Base-by-base conservation (phyloP, 1,140 invertebrate species). In the Cherax quadricarinatus region DNA sequence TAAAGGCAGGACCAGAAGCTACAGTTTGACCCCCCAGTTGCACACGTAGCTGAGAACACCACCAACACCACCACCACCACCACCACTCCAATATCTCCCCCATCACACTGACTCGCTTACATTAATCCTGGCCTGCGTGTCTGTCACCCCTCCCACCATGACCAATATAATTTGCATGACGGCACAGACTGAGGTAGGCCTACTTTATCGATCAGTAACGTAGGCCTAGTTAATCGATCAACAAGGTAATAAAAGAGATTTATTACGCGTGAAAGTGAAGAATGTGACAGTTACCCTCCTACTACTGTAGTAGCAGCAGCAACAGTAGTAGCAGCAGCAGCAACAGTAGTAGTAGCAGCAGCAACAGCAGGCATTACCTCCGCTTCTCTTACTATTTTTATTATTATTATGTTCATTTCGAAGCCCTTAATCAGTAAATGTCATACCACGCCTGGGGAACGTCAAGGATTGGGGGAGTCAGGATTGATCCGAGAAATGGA, bases 231-330 rank as follows among this genome's bases (percentile, higher is more conserved):
- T 51, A 21, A 62, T 84, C 57, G 62, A 84, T 84, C 82, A 84
- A 7, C 53, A 9, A n/a, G 21, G 53, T n/a, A 9, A 84, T 84
- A 84, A 84, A 84, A 41, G 57, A 14, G 3, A 57, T 85, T 70
- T 85, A 85, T 85, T 70, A 66, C 7, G 21, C 60, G 30, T 70
- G 83, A 7, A 85, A 62, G 83, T 85, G 83, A 57, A 21, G 83
- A 85, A 48, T 24, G 53, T 57, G 30, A 41, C 30, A 41, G 30
- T 41, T 41, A 41, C 30, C 30, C 30, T 41, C 30, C 30, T 41
- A 41, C 30, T 41, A 41, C 2, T 41, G 2, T 2, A 41, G 30
- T 41, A 41, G 2, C 30, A 41, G 30, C 2, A 41, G 30, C 30
- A 41, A 2, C 2, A 41, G 30, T 41, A 41, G 30, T 2, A 41